Conservation (phyloP, 2,888 invertebrate genomes). For the Alviniconcha strummeri region DNA sequence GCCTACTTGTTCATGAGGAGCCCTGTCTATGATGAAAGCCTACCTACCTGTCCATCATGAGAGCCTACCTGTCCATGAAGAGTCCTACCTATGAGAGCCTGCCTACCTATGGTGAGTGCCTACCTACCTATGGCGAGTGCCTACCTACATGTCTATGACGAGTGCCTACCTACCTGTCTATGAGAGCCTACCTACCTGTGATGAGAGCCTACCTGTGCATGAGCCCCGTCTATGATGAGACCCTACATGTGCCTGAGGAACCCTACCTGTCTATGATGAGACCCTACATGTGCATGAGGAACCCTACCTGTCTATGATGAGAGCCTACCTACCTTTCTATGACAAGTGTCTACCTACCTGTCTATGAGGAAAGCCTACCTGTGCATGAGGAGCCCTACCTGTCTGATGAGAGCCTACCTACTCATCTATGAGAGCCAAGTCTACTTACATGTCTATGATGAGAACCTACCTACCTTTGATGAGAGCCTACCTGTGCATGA, state of each 20-base stretch:
- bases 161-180: not conserved
- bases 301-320: not conserved
- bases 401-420: not conserved
- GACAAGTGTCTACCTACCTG: too few relatives aligned
- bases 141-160: constrained; percentile 31
- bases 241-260: not conserved
- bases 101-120: not conserved
- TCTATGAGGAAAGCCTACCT: not conserved
- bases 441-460: not conserved
- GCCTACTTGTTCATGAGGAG: not conserved
- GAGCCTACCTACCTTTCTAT: not conserved
- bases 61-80: not conserved
- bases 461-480: too few relatives aligned
- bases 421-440: not conserved
- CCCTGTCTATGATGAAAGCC: not conserved
- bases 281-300: not conserved
- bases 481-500: too few relatives aligned
- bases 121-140: too few relatives aligned
- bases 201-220: too few relatives aligned
- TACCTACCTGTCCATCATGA: too few relatives aligned
- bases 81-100: not conserved
- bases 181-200: too few relatives aligned
- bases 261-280: not conserved
- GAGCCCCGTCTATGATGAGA: not conserved
- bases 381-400: not conserved